Base-by-base conservation (phyloP, 2,113 vertebrate genomes). In the Okapia johnstoni region DNA sequence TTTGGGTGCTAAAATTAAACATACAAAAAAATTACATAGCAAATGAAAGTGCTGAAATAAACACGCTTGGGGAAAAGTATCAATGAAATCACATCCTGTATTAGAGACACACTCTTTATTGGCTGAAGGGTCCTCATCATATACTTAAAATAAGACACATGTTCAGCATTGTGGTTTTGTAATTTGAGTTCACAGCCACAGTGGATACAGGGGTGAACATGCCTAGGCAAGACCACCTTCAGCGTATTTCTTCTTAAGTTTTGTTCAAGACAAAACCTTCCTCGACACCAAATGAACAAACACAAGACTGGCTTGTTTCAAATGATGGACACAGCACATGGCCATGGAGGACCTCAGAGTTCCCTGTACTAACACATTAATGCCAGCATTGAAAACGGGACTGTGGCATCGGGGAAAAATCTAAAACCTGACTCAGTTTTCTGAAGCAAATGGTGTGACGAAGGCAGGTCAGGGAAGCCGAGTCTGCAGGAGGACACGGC, bases 71-170 rank as follows among this genome's bases (percentile, higher is more conserved):
- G 40, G 52, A 7, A 43, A 93, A 94, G 43, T 28, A 36, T 36
- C 28, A 57, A 85, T 85, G 77, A 50, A 96, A 46, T 46, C 43
- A 50, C 10, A 83, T 23, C 90, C 98, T 94, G 95, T 85, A 85
- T 33, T 43, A 30, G 97, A 97, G 57, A 9, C 0, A 97, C 95
- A 63, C 81, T 12, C 83, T 98, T 92, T 95, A 97, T 48, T 98
- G 70, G 89, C 3, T 15, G 5, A 96, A 66, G 30, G 46, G 54
- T 36, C 12, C 52, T 4, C 15, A 70, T 26, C n/a, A 76, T 83
- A 30, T 85, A 54, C 61, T 98, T 92, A 93, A 90, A 92, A 88
- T 93, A 96, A 93, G 26, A 93, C 30, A 40, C 54, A 79, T 48
- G 94, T n/a, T 46, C 84, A 66, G 83, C 40, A 94, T 21, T 76